Evolutionary conservation across 2,888 invertebrate species (phyloP).

Genomic region (Zhengitettix transpicula): DNA sequence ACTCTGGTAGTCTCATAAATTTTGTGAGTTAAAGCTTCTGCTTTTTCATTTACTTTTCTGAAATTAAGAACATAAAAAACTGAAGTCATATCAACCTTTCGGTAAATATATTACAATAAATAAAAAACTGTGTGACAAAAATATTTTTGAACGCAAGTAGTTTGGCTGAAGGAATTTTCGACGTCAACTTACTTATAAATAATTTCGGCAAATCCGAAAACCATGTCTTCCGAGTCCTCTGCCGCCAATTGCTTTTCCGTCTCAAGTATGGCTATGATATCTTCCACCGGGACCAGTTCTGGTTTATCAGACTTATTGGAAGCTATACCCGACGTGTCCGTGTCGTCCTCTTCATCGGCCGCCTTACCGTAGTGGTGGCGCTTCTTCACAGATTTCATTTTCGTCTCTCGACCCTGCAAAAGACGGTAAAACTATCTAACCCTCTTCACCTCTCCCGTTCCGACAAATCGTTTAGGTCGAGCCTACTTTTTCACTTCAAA

Average conservation of each 20-base stretch:
- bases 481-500: no score
- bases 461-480: no score
- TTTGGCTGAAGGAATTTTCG: no score
- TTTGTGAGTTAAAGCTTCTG: slow-evolving; percentile 48
- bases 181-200: slow-evolving; percentile 39
- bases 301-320: slow-evolving; percentile 30
- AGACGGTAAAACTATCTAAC: background rate
- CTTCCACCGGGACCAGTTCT: slow-evolving; percentile 46
- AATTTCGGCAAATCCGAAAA: slow-evolving; percentile 47
- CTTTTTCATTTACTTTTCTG: slow-evolving; percentile 48
- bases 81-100: no score
- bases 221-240: slow-evolving; percentile 53
- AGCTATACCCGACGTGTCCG: slow-evolving; percentile 31
- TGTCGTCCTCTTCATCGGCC: slow-evolving; percentile 45
- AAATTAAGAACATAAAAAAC: slow-evolving; percentile 12
- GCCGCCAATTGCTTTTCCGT: slow-evolving; percentile 24
- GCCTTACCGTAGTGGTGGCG: slow-evolving; percentile 39
- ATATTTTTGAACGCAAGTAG: no score
- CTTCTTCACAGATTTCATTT: slow-evolving; percentile 78
- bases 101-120: background rate
- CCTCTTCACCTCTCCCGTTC: no score
- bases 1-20: slow-evolving; percentile 59
- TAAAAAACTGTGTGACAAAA: no score
- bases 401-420: slow-evolving; percentile 67
- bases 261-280: slow-evolving; percentile 46